Evolutionary conservation across 2,888 invertebrate genomes (phyloP).

Genomic region (Cantharis flavilabris): DNA sequence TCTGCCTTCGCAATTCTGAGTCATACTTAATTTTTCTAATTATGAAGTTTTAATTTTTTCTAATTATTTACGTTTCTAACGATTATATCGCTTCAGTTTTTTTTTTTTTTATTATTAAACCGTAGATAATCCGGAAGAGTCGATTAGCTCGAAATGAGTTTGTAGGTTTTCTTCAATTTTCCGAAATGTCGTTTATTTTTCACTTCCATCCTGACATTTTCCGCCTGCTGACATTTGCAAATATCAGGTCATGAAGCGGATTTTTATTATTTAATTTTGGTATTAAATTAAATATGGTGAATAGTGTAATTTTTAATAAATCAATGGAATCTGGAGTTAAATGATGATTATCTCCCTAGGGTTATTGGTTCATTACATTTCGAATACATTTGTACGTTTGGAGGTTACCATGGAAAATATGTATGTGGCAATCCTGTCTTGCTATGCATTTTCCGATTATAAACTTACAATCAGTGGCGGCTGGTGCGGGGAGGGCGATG

Average conservation of each 20-base stretch:
- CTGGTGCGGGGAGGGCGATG: too few relatives aligned
- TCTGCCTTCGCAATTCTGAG: constrained; percentile 1
- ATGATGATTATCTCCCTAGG: too few relatives aligned
- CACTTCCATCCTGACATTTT: constrained; percentile 20
- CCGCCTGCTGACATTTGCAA: constrained; percentile 20
- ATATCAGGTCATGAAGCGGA: constrained; percentile 6
- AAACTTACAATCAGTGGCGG: too few relatives aligned
- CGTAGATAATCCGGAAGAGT: background rate
- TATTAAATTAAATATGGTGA: background rate
- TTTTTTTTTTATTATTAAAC: background rate
- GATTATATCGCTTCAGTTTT: background rate
- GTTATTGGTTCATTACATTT: too few relatives aligned
- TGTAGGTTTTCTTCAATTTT: background rate
- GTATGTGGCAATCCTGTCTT: too few relatives aligned
- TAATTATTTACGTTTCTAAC: background rate
- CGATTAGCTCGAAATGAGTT: background rate
- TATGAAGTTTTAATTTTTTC: background rate
- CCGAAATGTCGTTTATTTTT: background rate
- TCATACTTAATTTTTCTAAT: background rate
- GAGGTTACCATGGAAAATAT: too few relatives aligned
- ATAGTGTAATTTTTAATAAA: too few relatives aligned
- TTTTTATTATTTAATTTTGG: background rate
- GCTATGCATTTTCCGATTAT: too few relatives aligned
- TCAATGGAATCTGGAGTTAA: too few relatives aligned
- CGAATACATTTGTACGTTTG: too few relatives aligned